Base-by-base conservation (phyloP, 2,113 vertebrate species). In the Furnarius figulus region DNA sequence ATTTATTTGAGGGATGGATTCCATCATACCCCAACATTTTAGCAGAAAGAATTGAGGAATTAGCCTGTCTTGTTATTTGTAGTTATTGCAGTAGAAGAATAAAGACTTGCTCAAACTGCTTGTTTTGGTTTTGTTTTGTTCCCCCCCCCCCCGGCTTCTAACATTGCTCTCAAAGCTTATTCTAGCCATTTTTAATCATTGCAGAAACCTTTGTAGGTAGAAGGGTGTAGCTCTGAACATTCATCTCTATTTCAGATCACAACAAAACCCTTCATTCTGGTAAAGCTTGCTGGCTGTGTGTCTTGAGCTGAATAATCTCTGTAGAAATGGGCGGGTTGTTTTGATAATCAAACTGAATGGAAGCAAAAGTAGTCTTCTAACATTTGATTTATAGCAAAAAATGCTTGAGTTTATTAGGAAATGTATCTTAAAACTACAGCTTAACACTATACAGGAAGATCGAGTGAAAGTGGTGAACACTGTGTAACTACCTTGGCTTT, bases 41-140 rank as follows among this genome's bases (percentile, higher is more conserved):
- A 65, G 85, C 27, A 61, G 40, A 85, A 93, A 63, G 18, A 76
- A 61, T 7, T 23, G 67, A 80, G 59, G 58, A 73, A 61, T 68
- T 85, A 50, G 50, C 76, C 58, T 93, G 56, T 91, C 49, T 72
- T 61, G 27, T 73, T 86, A 73, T 70, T 90, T 73, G n/a, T 83
- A 46, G 71, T 59, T 63, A n/a, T 37, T 79, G 53, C 33, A 89
- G 42, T 74, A 90, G 73, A 77, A 84, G 37, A 95, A 74, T 95
- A 91, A 94, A 95, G 58, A 83, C 31, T 75, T 92, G 61, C 52
- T 84, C 52, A 37, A 81, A 87, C 47, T 78, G 50, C 53, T 90
- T 72, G 12, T 39, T 84, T 89, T n/a, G 18, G 12, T 40, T 23
- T 59, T 35, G 13, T 58, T 8, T 4, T 13, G 40, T 15, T 4